These are phyloP conservation scores for Carcharodon carcharias DNA, from an alignment of 2,797 vertebrate species.

Conservation along the genomic window DNA sequence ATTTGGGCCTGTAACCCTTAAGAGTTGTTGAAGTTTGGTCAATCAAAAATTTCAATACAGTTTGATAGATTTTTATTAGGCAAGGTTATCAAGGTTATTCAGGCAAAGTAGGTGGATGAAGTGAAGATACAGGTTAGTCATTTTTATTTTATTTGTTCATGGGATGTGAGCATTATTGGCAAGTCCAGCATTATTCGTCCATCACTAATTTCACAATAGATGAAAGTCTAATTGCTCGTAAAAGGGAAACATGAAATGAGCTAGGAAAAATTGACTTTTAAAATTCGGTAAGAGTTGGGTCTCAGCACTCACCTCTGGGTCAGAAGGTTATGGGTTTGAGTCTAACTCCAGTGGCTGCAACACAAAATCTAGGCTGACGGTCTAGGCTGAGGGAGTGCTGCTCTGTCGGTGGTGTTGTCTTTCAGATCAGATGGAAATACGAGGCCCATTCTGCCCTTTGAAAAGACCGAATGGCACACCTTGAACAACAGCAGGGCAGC, in stretches of 20 bases:
- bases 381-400: not conserved
- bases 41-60: too few species aligned
- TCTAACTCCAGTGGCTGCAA: not conserved
- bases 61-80: too few species aligned
- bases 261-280: too few species aligned
- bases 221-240: not conserved
- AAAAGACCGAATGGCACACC: not conserved
- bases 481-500: not conserved
- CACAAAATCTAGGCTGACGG: not conserved
- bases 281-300: not conserved
- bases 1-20: too few species aligned
- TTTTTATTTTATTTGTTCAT: too few species aligned
- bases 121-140: too few species aligned
- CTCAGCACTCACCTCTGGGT: not conserved
- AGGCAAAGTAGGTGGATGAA: too few species aligned
- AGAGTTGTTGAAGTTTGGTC: too few species aligned
- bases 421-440: not conserved
- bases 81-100: too few species aligned
- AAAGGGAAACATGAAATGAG: not conserved
- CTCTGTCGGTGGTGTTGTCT: not conserved
- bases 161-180: too few species aligned
- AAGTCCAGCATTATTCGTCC: too few species aligned
- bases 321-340: not conserved
- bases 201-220: too few species aligned
- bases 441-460: not conserved